Base-by-base conservation (phyloP, 2,797 vertebrate species). In the Harpagifer antarcticus region DNA sequence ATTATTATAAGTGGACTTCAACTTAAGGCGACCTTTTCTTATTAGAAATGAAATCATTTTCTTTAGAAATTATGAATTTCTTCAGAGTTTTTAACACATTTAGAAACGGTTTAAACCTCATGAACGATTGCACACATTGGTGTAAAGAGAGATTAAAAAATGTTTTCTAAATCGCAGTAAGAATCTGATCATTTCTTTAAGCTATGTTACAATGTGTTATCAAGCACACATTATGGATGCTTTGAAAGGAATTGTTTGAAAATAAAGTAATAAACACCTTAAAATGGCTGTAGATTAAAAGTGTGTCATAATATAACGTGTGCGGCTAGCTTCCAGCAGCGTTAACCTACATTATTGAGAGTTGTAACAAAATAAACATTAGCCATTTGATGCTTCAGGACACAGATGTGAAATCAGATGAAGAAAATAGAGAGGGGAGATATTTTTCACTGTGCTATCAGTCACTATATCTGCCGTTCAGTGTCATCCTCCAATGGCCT, bases 391-490 rank as follows among this genome's bases (percentile, higher is more conserved):
- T 44, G 62, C 47, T 55, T 55, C 17, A 17, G 17, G 54, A 66
- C 40, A 17, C 75, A 78, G 55, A 74, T 37, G 63, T 44, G 45
- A 52, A 78, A 66, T 76, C 54, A 75, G 53, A 82, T 58, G 43
- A 76, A 64, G 68, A 61, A 62, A 74, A 17, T 80, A 33, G 37
- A 86, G 52, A 86, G 33, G 56, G 1, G 19, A 37, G 62, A 69
- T 69, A 47, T 80, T 77, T 71, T 50, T 7, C 68, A 69, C 55
- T 20, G 53, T 5, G 15, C 72, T 76, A 91, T 93, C 87, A 71
- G 72, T 55, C 81, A 43, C 68, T 64, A 72, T 61, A 80, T 87
- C 78, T 81, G 54, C 74, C 72, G 9, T 33, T 82, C 61, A 64
- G 31, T 72, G 65, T 85, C 85, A 75, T 75, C 63, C 71, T 68